A percentile compares a stretch with the other conserved stretches of the same genome.
These are phyloP conservation scores for Icerya purchasi DNA, from an alignment of 2,888 invertebrate genomes.

Conservation along the genomic window DNA sequence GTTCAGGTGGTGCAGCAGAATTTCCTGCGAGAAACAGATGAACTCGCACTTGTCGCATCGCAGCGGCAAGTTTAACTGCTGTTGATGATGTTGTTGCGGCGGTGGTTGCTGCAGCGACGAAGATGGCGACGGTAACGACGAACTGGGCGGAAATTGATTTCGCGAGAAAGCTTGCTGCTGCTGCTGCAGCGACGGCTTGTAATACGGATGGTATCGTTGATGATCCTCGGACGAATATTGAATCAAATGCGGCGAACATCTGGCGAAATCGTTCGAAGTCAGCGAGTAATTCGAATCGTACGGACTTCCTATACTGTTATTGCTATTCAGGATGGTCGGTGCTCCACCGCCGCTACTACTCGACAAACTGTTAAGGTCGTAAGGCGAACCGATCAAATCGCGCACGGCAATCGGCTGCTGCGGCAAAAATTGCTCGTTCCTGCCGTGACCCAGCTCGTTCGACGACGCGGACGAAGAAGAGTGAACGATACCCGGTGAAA, in stretches of 20 bases:
- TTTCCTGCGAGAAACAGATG: neutral
- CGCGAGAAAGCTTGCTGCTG: constrained; percentile 1
- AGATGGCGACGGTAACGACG: neutral
- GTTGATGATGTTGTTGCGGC: neutral
- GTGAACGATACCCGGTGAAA: constrained; percentile 4
- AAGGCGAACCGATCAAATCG: neutral
- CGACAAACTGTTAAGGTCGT: neutral
- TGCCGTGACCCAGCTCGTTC: neutral
- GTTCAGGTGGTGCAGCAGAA: constrained; percentile 3
- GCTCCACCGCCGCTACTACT: neutral
- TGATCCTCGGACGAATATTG: neutral
- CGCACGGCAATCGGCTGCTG: too few relatives aligned
- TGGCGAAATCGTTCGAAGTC: neutral
- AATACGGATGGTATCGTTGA: constrained; percentile 10
- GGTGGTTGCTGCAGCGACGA: neutral
- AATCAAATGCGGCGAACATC: neutral
- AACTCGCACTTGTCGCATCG: constrained; percentile 10
- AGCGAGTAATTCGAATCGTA: neutral
- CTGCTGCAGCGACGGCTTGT: too few relatives aligned
- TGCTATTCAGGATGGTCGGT: neutral
- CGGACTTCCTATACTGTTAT: too few relatives aligned
- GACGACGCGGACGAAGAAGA: neutral
- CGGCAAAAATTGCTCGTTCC: neutral
- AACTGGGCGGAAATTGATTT: neutral
- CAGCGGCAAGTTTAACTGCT: too few relatives aligned